Percentiles rank a stretch among this genome's conserved stretches.
phyloP scores from a whole-genome alignment of 2,113 vertebrate genomes.

The Eudorcas thomsonii region DNA sequence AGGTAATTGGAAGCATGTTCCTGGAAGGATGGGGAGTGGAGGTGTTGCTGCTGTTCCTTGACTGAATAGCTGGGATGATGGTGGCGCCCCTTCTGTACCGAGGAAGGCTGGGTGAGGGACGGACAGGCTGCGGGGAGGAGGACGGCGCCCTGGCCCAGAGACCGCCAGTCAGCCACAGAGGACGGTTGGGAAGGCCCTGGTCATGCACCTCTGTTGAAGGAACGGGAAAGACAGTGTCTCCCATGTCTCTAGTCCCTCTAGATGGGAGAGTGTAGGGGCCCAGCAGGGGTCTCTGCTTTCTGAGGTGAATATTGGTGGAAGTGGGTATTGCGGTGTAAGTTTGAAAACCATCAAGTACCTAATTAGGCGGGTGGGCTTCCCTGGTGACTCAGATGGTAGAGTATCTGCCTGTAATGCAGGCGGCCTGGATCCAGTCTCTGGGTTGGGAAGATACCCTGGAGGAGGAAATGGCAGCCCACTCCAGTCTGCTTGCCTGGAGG shows the following conservation, averaged over 20 bases:
- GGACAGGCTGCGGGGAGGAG: neutral
- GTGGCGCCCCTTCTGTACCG: neutral
- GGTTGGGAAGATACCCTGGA: neutral
- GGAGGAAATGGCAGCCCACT: neutral
- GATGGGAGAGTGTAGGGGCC: neutral
- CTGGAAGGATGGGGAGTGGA: neutral
- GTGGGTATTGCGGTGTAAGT: neutral
- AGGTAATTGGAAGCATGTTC: neutral
- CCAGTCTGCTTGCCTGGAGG: neutral
- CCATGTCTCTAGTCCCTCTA: neutral
- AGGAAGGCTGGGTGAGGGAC: neutral
- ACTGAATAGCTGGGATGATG: neutral
- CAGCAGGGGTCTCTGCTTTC: neutral
- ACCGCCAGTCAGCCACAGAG: neutral
- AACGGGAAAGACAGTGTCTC: neutral
- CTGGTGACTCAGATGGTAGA: neutral
- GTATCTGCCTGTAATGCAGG: neutral
- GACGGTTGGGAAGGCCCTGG: neutral
- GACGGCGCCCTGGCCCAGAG: no score
- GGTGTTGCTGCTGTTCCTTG: neutral
- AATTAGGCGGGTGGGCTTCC: neutral
- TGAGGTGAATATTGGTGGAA: neutral
- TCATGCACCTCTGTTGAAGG: neutral
- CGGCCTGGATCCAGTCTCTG: neutral
- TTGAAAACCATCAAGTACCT: neutral